Evolutionary conservation across 2,888 invertebrate species (phyloP), one percentile per base, ranked within the genome.

Genomic region (Eilema sororculum): DNA sequence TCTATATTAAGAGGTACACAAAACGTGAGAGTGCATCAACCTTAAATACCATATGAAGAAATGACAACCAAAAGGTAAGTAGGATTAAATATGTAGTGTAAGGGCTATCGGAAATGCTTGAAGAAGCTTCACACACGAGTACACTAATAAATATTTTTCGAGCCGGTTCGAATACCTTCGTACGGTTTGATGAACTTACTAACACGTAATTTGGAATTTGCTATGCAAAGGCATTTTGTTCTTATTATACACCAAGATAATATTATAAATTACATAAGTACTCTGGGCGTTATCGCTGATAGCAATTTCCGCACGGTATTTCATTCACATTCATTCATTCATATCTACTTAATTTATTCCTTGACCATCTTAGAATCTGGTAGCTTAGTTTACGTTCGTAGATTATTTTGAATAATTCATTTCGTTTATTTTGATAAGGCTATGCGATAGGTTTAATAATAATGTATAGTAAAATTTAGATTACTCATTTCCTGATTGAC

Each of bases 21-120:
- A 30, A 24, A 59, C 69, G 73, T 78, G 78, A 65, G 73, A 80
- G 69, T 70, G 69, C 70, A 41, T 37, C 12, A 37, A 41, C n/a
- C 13, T 22, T n/a, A 57, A 56, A 30, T n/a, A n/a, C n/a, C n/a
- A 60, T 28, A 10, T 28, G n/a, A 46, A 52, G 25, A 52, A 46
- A 24, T 52, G n/a, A 28, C n/a, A n/a, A 46, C 10, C n/a, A 64
- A 25, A 58, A 58, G 25, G 58, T 13, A 2, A 58, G 58, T 58
- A 28, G 5, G 28, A 28, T 28, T 58, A 16, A 58, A 16, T 24
- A 25, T 58, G 52, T 9, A 52, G n/a, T 8, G 9, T 2, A n/a
- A n/a, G n/a, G n/a, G n/a, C n/a, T 52, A 52, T 52, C 8, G 9
- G 9, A 52, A n/a, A 9, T 52, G 52, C 8, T 52, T 1, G n/a